Conservation (phyloP, 1,140 invertebrate genomes). For the Vanessa atalanta region DNA sequence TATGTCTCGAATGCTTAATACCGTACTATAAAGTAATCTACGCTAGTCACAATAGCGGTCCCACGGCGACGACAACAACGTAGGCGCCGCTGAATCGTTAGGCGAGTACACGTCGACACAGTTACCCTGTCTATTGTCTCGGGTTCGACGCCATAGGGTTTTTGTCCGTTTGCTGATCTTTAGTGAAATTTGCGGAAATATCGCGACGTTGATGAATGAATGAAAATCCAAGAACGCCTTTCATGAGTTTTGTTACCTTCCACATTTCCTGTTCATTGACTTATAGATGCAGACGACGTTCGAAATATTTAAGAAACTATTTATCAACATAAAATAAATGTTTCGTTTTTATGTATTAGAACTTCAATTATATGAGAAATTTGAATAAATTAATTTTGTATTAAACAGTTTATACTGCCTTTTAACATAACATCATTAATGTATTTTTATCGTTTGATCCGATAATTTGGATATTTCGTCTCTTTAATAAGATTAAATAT, state of each 20-base stretch:
- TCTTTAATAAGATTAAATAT: no score
- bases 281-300: not conserved
- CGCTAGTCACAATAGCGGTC: constrained; percentile 21
- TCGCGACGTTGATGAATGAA: constrained; percentile 9
- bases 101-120: constrained; percentile 32
- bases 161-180: constrained; percentile 39
- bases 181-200: constrained; percentile 44
- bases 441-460: no score
- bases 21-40: constrained; percentile 6
- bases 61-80: constrained; percentile 23
- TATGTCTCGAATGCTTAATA: not conserved
- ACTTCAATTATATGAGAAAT: no score
- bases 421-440: no score
- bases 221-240: constrained; percentile 27
- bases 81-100: constrained; percentile 4
- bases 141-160: constrained; percentile 41
- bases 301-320: not conserved
- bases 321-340: no score
- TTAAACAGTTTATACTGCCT: no score
- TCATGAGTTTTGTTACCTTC: not conserved
- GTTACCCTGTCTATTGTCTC: constrained; percentile 48
- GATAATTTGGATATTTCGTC: no score
- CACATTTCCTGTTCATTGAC: constrained; percentile 15
- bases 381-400: no score
- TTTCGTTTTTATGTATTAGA: no score